Base-by-base conservation (phyloP, 2,797 vertebrate species). In the Sciurus vulgaris region DNA sequence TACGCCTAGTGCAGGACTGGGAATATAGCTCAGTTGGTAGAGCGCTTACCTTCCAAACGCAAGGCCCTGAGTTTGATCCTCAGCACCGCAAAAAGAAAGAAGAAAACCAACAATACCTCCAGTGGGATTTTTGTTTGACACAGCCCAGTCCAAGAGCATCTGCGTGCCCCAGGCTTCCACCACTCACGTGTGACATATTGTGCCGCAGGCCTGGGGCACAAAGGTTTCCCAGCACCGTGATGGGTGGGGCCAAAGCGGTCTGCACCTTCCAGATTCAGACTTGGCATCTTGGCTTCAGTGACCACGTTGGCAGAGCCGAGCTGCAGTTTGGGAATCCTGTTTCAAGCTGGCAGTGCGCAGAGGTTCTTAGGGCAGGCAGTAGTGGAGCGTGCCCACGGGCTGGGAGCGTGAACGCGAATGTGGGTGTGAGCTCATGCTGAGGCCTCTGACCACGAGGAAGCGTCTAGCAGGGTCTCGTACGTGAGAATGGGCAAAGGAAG, bases 211-310 rank as follows among this genome's bases (percentile, higher is more conserved):
- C 3, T 82, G 41, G 24, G 76, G 76, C 69, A 91, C 33, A 47
- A n/a, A 67, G 24, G 47, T 38, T 30, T 77, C 1, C 3, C 22
- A 8, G 17, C 0, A 0, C 9, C 14, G 6, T 4, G 10, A 14
- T 14, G 33, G 26, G 69, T 28, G 22, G 6, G 3, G 11, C 35
- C 22, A 9, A 5, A 59, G 56, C 3, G 20, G 56, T 22, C 9
- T 59, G 56, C 20, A 22, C 22, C 56, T 59, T 59, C 56, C 44
- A 0, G 54, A 26, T 86, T 15, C 41, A 3, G 61, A 22, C 76
- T 26, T 1, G 8, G 11, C 18, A 47, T 33, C 24, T 33, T 30
- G 67, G 14, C 18, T 0, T 2, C 70, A 4, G 20, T 30, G 49
- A 35, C 63, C 18, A 2, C 3, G 26, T 30, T 30, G 33, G 35